Conservation (phyloP, 2,888 invertebrate species). For the Carterocephalus palaemon region DNA sequence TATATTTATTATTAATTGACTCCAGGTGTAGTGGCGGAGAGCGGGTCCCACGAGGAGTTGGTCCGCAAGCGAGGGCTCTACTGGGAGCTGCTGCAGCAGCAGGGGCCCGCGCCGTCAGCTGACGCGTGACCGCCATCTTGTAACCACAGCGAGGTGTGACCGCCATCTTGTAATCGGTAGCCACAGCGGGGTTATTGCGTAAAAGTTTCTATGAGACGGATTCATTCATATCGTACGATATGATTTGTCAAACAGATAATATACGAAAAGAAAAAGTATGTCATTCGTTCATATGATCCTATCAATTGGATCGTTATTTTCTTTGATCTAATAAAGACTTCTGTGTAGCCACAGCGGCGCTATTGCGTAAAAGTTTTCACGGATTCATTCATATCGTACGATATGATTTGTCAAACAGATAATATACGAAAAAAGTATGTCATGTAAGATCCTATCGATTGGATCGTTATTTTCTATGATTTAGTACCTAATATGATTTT, state of each 20-base stretch:
- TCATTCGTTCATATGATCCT: no score
- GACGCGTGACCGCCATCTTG: conserved; percentile 27
- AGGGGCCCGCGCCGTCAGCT: conserved; percentile 38
- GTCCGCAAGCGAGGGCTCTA: conserved; percentile 55
- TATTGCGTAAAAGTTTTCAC: neutral
- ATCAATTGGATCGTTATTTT: no score
- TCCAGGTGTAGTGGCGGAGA: conserved; percentile 61
- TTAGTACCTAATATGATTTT: no score
- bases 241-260: neutral
- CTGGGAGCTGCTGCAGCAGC: conserved; percentile 60
- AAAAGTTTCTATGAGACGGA: neutral
- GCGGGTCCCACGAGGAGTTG: conserved; percentile 60
- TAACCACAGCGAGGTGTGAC: no score
- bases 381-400: no score
- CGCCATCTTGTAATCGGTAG: conserved; percentile 25
- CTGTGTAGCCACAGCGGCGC: neutral
- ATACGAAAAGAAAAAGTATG: no score
- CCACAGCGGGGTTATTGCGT: neutral
- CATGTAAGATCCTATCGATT: no score
- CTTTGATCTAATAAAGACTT: no score
- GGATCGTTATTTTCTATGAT: no score
- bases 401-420: neutral
- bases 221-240: no score
- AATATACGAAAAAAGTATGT: no score
- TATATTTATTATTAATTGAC: no score